Evolutionary conservation across 2,113 vertebrate genomes (phyloP), one percentile per base, ranked within the genome.

Genomic region (Apaloderma vittatum): DNA sequence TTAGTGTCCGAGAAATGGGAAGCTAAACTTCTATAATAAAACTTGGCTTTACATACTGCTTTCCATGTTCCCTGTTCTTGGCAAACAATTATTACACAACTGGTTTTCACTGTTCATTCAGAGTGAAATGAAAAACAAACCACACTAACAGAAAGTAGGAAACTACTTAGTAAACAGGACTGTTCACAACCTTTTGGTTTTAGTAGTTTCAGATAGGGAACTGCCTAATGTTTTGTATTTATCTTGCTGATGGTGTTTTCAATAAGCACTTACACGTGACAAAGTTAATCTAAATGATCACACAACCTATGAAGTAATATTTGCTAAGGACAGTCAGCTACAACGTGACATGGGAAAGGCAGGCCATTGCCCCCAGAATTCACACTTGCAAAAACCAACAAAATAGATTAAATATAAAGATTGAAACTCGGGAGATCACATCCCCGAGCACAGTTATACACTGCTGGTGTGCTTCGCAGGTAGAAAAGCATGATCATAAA

Each of bases 81-180:
- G 68, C 68, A 94, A 95, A 89, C 40, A 65, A n/a, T 45, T 71
- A 94, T 76, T 62, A 86, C 54, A 58, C 32, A 76, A 93, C n/a
- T 32, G 17, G 46, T 58, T 92, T 91, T 73, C 73, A 83, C 62
- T 73, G 54, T 73, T 40, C 61, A 27, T 70, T 92, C 55, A 72
- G 29, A 65, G 27, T 32, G 49, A 94, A 91, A 59, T 9, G 37
- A 26, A 90, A 88, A 93, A 74, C 57, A 87, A 88, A 65, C 29
- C n/a, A 78, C 52, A 37, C 4, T 1, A 90, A 68, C 34, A 75
- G n/a, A 81, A 77, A 75, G 15, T 34, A 80, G 55, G 55, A 46
- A 68, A 83, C 43, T n/a, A 40, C 40, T 40, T 40, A 80, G 30
- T 70, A 77, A 86, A 90, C 23, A 80, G 46, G 20, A 67, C 22